These are phyloP conservation scores for Macrocentrus cingulum DNA, from an alignment of 1,140 invertebrate species.

Conservation along the genomic window DNA sequence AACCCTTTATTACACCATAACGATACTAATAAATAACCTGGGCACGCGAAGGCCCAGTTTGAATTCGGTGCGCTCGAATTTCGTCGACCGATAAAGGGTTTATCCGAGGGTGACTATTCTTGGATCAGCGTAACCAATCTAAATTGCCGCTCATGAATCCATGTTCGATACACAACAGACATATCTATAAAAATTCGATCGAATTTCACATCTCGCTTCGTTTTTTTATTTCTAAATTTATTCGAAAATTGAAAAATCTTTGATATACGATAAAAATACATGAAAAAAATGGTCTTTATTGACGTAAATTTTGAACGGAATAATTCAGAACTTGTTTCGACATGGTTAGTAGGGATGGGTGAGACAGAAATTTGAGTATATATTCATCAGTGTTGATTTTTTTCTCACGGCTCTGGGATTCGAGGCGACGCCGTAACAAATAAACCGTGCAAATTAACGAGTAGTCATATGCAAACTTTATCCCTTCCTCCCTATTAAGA, in stretches of 20 bases:
- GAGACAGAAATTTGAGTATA: conserved; percentile 21
- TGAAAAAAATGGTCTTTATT: too few relatives aligned
- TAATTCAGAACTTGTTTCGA: too few relatives aligned
- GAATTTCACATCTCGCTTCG: not conserved
- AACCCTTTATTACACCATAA: conserved; percentile 45
- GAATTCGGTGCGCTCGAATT: conserved; percentile 48
- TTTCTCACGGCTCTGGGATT: conserved; percentile 46
- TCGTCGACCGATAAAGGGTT: conserved; percentile 47
- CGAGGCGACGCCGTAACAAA: conserved; percentile 41
- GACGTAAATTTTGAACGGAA: too few relatives aligned
- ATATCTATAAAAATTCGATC: not conserved
- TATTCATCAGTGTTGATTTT: conserved; percentile 44
- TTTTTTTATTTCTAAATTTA: conserved; percentile 1
- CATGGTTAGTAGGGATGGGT: too few relatives aligned
- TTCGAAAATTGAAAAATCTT: too few relatives aligned
- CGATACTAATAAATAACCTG: conserved; percentile 52
- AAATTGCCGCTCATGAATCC: conserved; percentile 41
- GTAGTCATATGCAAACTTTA: conserved; percentile 49
- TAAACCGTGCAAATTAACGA: conserved; percentile 48
- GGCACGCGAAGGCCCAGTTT: conserved; percentile 39
- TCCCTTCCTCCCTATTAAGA: conserved; percentile 9
- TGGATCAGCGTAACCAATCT: conserved; percentile 46
- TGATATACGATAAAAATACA: too few relatives aligned
- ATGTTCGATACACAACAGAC: conserved; percentile 13
- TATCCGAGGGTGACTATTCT: conserved; percentile 32